Conservation (phyloP, 2,888 invertebrate species). For the Chloroclysta siterata region DNA sequence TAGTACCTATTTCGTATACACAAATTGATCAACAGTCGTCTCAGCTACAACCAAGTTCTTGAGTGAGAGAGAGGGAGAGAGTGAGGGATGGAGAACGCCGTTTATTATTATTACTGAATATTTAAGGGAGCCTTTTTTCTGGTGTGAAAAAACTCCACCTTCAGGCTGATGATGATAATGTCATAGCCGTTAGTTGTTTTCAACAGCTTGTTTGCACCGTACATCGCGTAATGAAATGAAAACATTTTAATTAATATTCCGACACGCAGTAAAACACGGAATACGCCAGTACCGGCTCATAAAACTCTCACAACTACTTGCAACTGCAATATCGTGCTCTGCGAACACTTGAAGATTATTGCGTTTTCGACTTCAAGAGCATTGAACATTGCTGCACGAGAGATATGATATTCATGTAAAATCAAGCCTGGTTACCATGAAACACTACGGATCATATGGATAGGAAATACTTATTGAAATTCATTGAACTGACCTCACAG, state of each 20-base stretch:
- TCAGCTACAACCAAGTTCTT: too few species aligned
- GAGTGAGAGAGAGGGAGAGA: too few species aligned
- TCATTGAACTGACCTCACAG: too few species aligned
- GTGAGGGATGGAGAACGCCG: too few species aligned
- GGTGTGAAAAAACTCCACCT: too few species aligned
- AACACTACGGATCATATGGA: too few species aligned
- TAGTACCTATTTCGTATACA: too few species aligned
- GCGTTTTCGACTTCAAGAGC: background rate
- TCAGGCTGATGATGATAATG: too few species aligned
- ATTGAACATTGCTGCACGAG: background rate
- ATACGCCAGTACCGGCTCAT: conserved; percentile 12
- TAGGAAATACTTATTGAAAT: too few species aligned
- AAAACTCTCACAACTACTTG: conserved; percentile 23
- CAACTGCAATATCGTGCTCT: conserved; percentile 17
- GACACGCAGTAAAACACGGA: conserved; percentile 1
- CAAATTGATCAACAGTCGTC: too few species aligned
- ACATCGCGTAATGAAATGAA: conserved; percentile 4
- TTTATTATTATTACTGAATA: too few species aligned
- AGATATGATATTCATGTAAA: background rate
- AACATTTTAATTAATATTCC: conserved; percentile 16
- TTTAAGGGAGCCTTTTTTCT: too few species aligned
- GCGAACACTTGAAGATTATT: conserved; percentile 1
- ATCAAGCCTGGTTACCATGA: background rate
- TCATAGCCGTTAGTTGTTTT: background rate
- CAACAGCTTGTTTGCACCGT: conserved; percentile 2